Evolutionary conservation across 2,888 invertebrate genomes (phyloP).

Genomic region (Sphaerolaimus hirsutus): DNA sequence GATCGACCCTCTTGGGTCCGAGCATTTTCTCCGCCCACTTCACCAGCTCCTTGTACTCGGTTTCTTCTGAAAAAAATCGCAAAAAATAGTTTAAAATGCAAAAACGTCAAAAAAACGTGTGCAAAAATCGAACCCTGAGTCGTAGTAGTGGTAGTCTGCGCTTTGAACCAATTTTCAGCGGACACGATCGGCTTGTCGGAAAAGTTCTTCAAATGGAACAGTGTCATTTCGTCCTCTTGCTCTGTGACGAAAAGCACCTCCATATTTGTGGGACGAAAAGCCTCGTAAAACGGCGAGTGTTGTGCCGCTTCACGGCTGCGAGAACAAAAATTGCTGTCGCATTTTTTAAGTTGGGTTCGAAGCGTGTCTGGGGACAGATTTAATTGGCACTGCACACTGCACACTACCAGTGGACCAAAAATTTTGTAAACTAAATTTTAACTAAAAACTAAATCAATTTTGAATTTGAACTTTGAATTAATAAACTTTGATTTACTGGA

Average conservation of each 20-base stretch:
- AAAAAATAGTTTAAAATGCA: neutral
- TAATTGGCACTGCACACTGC: too few species aligned
- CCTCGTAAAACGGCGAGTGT: slow-evolving; percentile 78
- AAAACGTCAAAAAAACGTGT: neutral
- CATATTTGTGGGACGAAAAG: slow-evolving; percentile 45
- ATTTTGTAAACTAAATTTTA: too few species aligned
- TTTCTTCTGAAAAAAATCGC: slow-evolving; percentile 35
- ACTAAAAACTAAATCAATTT: too few species aligned
- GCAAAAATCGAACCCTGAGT: neutral
- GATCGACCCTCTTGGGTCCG: slow-evolving; percentile 35
- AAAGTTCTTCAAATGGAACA: slow-evolving; percentile 64
- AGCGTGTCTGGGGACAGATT: neutral
- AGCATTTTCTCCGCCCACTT: slow-evolving; percentile 52
- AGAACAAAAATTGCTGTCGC: slow-evolving; percentile 8
- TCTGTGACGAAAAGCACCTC: slow-evolving; percentile 74
- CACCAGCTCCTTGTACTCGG: slow-evolving; percentile 52
- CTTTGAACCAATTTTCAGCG: slow-evolving; percentile 62
- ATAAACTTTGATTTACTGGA: too few species aligned
- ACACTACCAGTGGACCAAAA: too few species aligned
- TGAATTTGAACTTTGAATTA: too few species aligned
- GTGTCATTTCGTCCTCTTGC: slow-evolving; percentile 63
- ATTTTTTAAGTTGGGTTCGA: neutral
- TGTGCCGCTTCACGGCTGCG: slow-evolving; percentile 67
- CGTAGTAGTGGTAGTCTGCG: neutral
- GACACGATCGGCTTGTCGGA: slow-evolving; percentile 51